Base-by-base conservation (phyloP, 2,888 invertebrate genomes). In the Oscheius myriophilus region DNA sequence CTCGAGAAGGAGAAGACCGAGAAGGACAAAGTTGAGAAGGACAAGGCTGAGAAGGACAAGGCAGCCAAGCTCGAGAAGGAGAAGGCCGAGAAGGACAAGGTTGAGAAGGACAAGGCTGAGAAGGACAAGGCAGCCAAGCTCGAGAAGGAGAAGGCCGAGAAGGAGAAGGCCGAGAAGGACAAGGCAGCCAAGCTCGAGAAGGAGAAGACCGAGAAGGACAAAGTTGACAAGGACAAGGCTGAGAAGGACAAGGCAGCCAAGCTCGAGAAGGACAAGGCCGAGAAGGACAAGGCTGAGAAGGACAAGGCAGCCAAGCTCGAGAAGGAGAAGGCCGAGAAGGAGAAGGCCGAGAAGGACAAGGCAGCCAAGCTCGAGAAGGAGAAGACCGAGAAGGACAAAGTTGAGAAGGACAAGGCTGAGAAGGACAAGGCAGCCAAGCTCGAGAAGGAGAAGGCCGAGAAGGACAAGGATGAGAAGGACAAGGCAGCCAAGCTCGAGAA, bases 1-100 rank as follows among this genome's bases (percentile, higher is more conserved):
- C 45, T 46, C 45, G 59, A 59, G 12, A 59, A 59, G 26, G 25
- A 25, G 4, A 59, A 59, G 59, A n/a, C 23, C 25, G 59, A 59
- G 25, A 59, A 59, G 59, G 45, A 45, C 7, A 59, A 59, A 25
- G 45, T 25, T 26, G 59, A 59, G 14, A 59, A 59, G 45, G 45
- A 45, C 21, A 59, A 59, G 45, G 45, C 26, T 26, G 59, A 59
- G 7, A 59, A 59, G 59, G 25, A 25, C 1, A 59, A 59, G 59
- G 46, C 45, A 43, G 59, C 43, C 23, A 59, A 59, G 45, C 45
- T 45, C 9, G 33, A 33, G 9, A 33, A 33, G 33, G 33, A 33
- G 12, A 59, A 59, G 59, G 59, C 59, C 16, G 59, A 59, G n/a
- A 59, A 59, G 26, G 46, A 46, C 23, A 59, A 59, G 46, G 6